A percentile compares a stretch with the other conserved stretches of the same genome.
Evolutionary conservation across 1,140 invertebrate genomes (phyloP).

Genomic region (Parasteatoda tepidariorum): DNA sequence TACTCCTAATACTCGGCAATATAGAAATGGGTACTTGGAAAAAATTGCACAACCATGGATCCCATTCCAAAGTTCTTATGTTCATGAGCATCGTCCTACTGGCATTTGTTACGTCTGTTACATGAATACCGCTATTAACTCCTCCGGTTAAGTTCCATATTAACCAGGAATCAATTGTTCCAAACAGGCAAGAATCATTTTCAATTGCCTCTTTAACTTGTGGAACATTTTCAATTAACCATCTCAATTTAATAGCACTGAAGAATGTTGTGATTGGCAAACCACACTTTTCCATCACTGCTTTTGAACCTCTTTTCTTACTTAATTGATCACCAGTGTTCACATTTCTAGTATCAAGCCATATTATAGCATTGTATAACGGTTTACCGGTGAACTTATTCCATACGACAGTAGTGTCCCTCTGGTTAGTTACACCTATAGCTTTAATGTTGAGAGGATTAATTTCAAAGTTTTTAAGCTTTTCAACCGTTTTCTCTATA

Average conservation of each 20-base stretch:
- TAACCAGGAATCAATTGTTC: slow-evolving; percentile 96
- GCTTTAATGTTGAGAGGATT: slow-evolving; percentile 79
- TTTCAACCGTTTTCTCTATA: slow-evolving; percentile 77
- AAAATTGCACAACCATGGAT: slow-evolving; percentile 82
- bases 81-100: slow-evolving; percentile 97
- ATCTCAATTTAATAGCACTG: slow-evolving; percentile 87
- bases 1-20: slow-evolving; percentile 88
- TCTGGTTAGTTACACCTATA: slow-evolving; percentile 90
- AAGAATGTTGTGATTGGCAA: slow-evolving; percentile 97
- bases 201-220: slow-evolving; percentile 82
- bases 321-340: slow-evolving; percentile 85
- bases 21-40: slow-evolving; percentile 89
- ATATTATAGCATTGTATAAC: slow-evolving; percentile 93
- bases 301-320: slow-evolving; percentile 85
- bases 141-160: slow-evolving; percentile 96
- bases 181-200: slow-evolving; percentile 84
- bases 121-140: slow-evolving; percentile 81
- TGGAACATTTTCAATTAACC: slow-evolving; percentile 91
- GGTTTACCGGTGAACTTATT: slow-evolving; percentile 87
- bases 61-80: slow-evolving; percentile 88
- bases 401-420: slow-evolving; percentile 95
- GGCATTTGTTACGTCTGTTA: slow-evolving; percentile 97
- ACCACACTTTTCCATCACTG: slow-evolving; percentile 75
- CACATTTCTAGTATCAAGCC: slow-evolving; percentile 87
- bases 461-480: slow-evolving; percentile 75